These are phyloP conservation scores for Schizothorax lantsangensis DNA, from an alignment of 2,797 vertebrate genomes.

Conservation along the genomic window DNA sequence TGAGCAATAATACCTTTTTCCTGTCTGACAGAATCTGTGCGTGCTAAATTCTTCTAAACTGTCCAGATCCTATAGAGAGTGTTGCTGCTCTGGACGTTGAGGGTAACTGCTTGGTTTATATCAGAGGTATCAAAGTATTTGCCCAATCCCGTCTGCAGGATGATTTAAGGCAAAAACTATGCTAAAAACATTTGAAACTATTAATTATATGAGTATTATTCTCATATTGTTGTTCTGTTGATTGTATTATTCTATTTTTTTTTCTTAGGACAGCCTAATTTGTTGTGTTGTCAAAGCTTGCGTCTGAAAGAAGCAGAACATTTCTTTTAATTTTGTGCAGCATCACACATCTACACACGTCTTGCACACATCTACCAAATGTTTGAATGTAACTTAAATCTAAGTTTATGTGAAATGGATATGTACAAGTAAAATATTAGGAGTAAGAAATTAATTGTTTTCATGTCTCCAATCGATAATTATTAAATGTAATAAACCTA, in stretches of 20 bases:
- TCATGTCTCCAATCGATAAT: neutral
- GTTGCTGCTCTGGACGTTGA: neutral
- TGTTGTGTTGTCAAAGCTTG: neutral
- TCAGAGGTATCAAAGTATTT: conserved; percentile 6
- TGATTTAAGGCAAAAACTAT: neutral
- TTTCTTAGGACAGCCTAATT: neutral
- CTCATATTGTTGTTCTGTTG: neutral
- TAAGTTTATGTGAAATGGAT: neutral
- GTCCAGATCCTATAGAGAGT: neutral
- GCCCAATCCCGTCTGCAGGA: neutral
- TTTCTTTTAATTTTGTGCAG: neutral
- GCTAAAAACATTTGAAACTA: neutral
- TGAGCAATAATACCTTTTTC: conserved; percentile 10
- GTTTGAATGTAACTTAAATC: neutral
- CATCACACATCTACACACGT: neutral
- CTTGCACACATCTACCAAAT: neutral
- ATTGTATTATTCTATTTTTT: neutral
- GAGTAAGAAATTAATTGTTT: neutral
- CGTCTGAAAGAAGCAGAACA: neutral
- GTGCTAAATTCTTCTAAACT: neutral
- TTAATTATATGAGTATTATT: neutral
- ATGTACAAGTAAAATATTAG: neutral
- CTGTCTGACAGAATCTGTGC: conserved; percentile 2
- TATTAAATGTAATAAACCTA: neutral
- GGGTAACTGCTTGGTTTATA: conserved; percentile 16